Evolutionary conservation across 2,888 invertebrate species (phyloP).

Genomic region (Gibbula magus): DNA sequence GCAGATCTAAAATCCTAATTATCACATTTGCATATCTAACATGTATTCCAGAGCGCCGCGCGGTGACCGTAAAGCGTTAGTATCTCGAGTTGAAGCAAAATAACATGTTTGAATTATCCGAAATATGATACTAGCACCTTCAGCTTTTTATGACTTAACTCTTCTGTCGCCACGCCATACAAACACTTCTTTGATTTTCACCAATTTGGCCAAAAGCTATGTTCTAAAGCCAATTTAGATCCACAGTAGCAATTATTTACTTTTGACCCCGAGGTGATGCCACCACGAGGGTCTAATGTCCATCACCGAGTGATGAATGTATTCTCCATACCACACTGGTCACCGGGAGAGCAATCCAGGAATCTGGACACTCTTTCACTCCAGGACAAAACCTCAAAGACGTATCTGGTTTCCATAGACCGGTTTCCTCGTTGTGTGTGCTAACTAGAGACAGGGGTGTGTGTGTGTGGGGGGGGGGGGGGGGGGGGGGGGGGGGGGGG

Average conservation of each 20-base stretch:
- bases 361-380: neutral
- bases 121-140: neutral
- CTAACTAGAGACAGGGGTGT: too few species aligned
- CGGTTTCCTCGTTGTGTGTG: neutral
- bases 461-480: too few species aligned
- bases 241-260: neutral
- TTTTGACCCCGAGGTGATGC: neutral
- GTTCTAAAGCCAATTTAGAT: constrained; percentile 1
- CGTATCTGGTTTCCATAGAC: neutral
- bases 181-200: neutral
- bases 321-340: neutral
- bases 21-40: too few species aligned
- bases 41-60: too few species aligned
- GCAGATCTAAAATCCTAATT: too few species aligned
- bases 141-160: constrained; percentile 1
- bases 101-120: neutral
- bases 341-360: neutral
- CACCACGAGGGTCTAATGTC: neutral
- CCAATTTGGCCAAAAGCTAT: neutral
- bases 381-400: constrained; percentile 1
- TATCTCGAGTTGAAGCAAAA: too few species aligned
- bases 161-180: neutral
- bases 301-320: neutral
- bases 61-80: too few species aligned
- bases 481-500: too few species aligned